Evolutionary conservation across 2,888 invertebrate genomes (phyloP), one percentile per base, ranked within the genome.

Genomic region (Cosmia pyralina): DNA sequence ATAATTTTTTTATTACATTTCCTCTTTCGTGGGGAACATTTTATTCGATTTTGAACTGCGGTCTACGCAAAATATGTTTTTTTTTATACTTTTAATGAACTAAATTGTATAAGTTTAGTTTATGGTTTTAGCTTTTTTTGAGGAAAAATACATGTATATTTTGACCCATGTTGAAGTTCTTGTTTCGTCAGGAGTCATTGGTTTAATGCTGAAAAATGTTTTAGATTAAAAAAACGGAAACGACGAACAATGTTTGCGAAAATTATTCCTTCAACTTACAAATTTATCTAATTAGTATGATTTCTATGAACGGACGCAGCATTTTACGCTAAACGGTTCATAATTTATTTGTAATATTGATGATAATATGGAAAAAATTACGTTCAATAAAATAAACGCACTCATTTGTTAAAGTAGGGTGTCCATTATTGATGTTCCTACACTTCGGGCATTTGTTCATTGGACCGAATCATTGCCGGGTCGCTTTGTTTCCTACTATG

Each of bases 381-480:
- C 57, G 68, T 50, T 34, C 60, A 75, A 62, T 52, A 69, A 65
- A 62, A 62, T 60, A 72, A 76, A 72, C 17, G 34, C 58, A n/a
- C 1, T 60, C 63, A 69, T 72, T 77, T 68, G 41, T 69, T 48
- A 71, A 28, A 28, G 38, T 75, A 82, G 82, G 76, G 85, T 86
- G 83, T 83, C 66, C 73, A 82, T 83, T 84, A 85, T 85, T 75
- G 83, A 81, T 86, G 82, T 85, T 75, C 68, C 75, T 77, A 84
- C 85, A 86, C 86, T 82, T 81, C 46, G 80, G 76, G 77, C 68
- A 83, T 78, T 73, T 73, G 83, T 79, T 85, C 90, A 89, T 84
- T 88, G 86, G 85, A 87, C 85, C 85, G 88, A 73, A 88, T 88
- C 88, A 89, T 90, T 88, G 81, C 71, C 60, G 76, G 69, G 71